These are phyloP conservation scores for Pemphredon lugubris DNA, from an alignment of 2,888 invertebrate species.

Conservation along the genomic window DNA sequence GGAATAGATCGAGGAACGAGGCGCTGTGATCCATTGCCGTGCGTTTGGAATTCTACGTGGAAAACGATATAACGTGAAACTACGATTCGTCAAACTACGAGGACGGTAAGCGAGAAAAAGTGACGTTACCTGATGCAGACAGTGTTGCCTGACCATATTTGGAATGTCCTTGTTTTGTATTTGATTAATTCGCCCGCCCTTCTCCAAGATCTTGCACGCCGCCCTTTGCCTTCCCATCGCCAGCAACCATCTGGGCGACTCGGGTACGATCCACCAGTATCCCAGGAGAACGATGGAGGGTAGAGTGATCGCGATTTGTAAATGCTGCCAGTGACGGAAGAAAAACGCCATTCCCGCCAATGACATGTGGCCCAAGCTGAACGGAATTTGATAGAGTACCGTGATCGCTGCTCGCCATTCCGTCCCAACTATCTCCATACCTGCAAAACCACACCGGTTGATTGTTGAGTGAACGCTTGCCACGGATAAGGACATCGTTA, in stretches of 20 bases:
- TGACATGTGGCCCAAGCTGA: constrained; percentile 86
- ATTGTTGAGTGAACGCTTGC: not conserved
- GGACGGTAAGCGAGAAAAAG: not conserved
- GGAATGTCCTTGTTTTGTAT: constrained; percentile 72
- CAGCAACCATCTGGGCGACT: constrained; percentile 91
- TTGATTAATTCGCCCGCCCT: constrained; percentile 83
- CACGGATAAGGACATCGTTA: too few species aligned
- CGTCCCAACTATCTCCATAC: constrained; percentile 82
- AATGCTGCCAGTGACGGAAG: constrained; percentile 86
- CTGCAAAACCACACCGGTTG: constrained; percentile 62
- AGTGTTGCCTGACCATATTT: constrained; percentile 72
- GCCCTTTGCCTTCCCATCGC: constrained; percentile 85
- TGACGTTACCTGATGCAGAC: constrained; percentile 72
- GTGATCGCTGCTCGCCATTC: constrained; percentile 84
- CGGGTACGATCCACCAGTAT: constrained; percentile 88
- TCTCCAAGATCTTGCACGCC: constrained; percentile 85
- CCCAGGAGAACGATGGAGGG: constrained; percentile 84
- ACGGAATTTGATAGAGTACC: constrained; percentile 87
- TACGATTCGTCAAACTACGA: too few species aligned
- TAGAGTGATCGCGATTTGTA: constrained; percentile 86
- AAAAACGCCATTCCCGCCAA: constrained; percentile 85
- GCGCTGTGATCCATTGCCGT: constrained; percentile 76
- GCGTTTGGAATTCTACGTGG: constrained; percentile 71
- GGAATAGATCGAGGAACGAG: constrained; percentile 85
- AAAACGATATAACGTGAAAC: constrained; percentile 50